Conservation (phyloP, 2,888 invertebrate species). For the Synergus japonicus region DNA sequence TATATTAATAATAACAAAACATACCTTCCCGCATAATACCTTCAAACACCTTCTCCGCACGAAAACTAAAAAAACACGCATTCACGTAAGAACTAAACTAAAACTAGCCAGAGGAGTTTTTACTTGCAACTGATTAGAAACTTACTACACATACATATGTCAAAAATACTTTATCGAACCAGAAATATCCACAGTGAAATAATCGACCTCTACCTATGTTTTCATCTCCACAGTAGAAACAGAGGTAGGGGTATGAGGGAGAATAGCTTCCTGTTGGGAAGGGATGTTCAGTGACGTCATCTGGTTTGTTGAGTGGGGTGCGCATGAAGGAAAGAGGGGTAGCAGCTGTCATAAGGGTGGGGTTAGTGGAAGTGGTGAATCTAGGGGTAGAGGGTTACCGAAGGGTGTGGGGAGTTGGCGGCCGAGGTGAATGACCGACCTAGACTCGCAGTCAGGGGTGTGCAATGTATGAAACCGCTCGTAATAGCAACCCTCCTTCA, state of each 20-base stretch:
- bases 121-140: background rate
- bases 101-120: background rate
- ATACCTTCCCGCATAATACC: no score
- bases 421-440: slow-evolving; percentile 76
- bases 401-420: slow-evolving; percentile 63
- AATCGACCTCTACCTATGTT: slow-evolving; percentile 45
- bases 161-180: background rate
- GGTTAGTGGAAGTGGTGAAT: slow-evolving; percentile 50
- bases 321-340: slow-evolving; percentile 21
- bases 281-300: slow-evolving; percentile 68
- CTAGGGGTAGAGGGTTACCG: slow-evolving; percentile 52
- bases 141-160: background rate
- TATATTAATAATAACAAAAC: background rate
- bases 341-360: slow-evolving; percentile 44
- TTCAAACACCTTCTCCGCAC: background rate
- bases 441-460: slow-evolving; percentile 77
- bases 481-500: slow-evolving; percentile 70
- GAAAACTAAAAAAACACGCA: background rate
- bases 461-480: slow-evolving; percentile 73
- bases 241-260: slow-evolving; percentile 41
- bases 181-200: slow-evolving; percentile 1
- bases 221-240: slow-evolving; percentile 42
- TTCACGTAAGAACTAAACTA: background rate
- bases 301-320: slow-evolving; percentile 49
- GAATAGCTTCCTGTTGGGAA: slow-evolving; percentile 47